These are phyloP conservation scores for Melinaea menophilus DNA, from an alignment of 2,888 invertebrate species.

Conservation along the genomic window DNA sequence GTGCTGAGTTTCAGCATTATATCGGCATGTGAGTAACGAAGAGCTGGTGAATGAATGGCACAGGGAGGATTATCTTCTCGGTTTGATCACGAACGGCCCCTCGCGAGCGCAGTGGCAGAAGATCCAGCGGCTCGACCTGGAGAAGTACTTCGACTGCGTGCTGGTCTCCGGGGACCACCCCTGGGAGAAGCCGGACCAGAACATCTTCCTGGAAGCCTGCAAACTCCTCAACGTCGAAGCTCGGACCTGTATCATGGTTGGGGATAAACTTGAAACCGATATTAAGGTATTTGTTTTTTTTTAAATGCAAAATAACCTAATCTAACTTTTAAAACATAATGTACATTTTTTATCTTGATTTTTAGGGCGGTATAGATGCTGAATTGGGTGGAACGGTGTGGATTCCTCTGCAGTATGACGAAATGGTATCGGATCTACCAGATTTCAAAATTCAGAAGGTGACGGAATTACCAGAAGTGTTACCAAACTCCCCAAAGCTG, in stretches of 20 bases:
- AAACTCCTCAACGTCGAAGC: conserved; percentile 85
- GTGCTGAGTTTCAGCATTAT: conserved; percentile 70
- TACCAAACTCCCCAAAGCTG: conserved; percentile 75
- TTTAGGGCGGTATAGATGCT: conserved; percentile 85
- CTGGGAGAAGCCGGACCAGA: conserved; percentile 91
- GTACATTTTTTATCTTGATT: conserved; percentile 6
- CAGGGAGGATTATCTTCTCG: conserved; percentile 85
- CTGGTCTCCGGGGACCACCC: conserved; percentile 90
- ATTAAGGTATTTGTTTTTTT: conserved; percentile 75
- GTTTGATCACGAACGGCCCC: conserved; percentile 91
- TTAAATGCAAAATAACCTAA: too few relatives aligned
- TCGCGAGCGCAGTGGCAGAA: conserved; percentile 94
- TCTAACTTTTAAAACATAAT: too few relatives aligned
- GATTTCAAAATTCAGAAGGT: conserved; percentile 82
- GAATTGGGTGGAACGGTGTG: conserved; percentile 88
- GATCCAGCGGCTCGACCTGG: conserved; percentile 82
- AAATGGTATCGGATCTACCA: conserved; percentile 74
- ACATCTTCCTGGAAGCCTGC: conserved; percentile 90
- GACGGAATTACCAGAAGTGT: conserved; percentile 79
- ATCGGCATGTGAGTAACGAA: conserved; percentile 58
- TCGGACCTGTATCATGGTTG: conserved; percentile 89
- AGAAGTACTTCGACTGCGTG: conserved; percentile 86
- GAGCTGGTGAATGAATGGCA: conserved; percentile 70
- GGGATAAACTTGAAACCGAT: conserved; percentile 92
- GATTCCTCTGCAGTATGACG: conserved; percentile 81